These are phyloP conservation scores for Todiramphus chloris DNA, from an alignment of 2,113 vertebrate genomes.

Conservation along the genomic window DNA sequence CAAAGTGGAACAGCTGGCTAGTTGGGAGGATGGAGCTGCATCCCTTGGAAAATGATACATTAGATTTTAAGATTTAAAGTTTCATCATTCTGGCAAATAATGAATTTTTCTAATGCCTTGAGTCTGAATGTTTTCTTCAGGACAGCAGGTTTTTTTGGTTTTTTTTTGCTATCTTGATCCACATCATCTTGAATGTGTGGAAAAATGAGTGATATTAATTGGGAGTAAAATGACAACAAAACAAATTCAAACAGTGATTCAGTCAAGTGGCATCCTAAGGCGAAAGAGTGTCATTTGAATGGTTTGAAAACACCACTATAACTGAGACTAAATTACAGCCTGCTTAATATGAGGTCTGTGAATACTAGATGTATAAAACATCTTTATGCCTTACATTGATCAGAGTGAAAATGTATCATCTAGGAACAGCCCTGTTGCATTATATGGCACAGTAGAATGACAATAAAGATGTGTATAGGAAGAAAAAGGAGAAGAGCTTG, in stretches of 20 bases:
- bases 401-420: constrained; percentile 13
- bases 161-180: neutral
- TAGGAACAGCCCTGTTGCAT: neutral
- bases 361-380: constrained; percentile 45
- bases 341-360: constrained; percentile 12
- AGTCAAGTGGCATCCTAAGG: constrained; percentile 21
- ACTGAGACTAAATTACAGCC: constrained; percentile 43
- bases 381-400: constrained; percentile 48
- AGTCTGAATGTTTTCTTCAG: neutral
- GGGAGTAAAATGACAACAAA: neutral
- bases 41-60: neutral
- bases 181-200: neutral
- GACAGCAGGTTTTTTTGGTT: neutral
- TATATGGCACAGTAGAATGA: neutral
- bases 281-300: constrained; percentile 14
- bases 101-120: neutral
- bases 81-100: neutral
- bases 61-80: neutral
- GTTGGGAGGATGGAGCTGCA: neutral
- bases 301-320: constrained; percentile 32
- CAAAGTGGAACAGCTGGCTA: neutral
- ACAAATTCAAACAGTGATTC: neutral
- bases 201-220: neutral
- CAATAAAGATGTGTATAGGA: neutral
- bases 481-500: neutral